Base-by-base conservation (phyloP, 1,140 invertebrate species). In the Aphaenogaster ashmeadi region DNA sequence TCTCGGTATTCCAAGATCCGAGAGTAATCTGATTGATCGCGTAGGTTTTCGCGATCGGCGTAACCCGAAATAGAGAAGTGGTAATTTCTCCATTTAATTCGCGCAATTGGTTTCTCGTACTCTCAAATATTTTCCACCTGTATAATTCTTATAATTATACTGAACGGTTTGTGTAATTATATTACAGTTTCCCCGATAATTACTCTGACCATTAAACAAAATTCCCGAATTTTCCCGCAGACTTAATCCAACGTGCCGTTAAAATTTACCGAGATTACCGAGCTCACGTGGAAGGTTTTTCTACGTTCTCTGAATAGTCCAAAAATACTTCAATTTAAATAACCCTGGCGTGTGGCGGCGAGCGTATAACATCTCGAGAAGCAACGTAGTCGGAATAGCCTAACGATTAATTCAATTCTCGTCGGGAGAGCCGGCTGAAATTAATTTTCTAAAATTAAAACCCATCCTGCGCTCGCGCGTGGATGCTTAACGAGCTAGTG, bases 381-480 rank as follows among this genome's bases (percentile, higher is more conserved):
- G 18, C 66, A 52, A 44, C 38, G 11, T 36, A 36, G 41, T 44
- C 21, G 38, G 52, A 72, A 56, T 58, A 44, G 67, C 27, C 52
- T 58, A 74, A 72, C 67, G 80, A 83, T 83, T 83, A 72, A 83
- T 83, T 74, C 80, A 58, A 83, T 72, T 38, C 67, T 27, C 15
- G 15, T 1, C 21, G 36, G 3, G 41, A n/a, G 66, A 41, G 52
- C 36, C 8, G 79, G 36, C 8, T 56, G 66, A 74, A 60, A 74
- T 72, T 58, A 74, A 83, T 83, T 83, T 83, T 83, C 52, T 62
- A n/a, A 58, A 74, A 74, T 58, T 83, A 83, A 83, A 72, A 74
- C 13, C 54, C 13, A 38, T 50, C 77, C 44, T 64, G 15, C n/a
- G 0, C n/a, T 36, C 47, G 54, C 18, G 69, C 41, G 72, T 27